Evolutionary conservation across 2,113 vertebrate genomes (phyloP), one percentile per base, ranked within the genome.

Genomic region (Perca schrenkii): DNA sequence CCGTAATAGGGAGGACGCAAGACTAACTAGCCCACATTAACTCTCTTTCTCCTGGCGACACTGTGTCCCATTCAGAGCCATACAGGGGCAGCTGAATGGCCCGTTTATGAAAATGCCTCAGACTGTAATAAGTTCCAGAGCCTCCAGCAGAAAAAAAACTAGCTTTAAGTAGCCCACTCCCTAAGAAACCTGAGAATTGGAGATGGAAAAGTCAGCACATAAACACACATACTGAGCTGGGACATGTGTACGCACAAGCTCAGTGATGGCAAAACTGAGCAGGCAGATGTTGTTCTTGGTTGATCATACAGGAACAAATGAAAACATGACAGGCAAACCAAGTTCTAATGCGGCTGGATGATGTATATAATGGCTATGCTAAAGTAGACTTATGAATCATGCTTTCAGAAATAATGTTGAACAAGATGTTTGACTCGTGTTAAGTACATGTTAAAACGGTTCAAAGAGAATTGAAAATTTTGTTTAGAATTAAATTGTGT

Each of bases 111-210:
- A 93, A 93, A 89, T 77, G 87, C 87, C 82, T 89, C 73, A 77
- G 88, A 91, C 90, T 92, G 92, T 93, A 95, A 93, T 94, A 94
- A 92, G 92, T 95, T 95, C 93, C 94, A 94, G 92, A 93, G 93
- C 75, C 80, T 90, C 75, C 46, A 79, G 77, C 53, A 74, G 83
- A 74, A 82, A 71, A 64, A 86, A 72, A 77, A 47, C 46, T 66
- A 82, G 83, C 73, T 91, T 56, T 87, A 92, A 91, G 90, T 88
- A 88, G 84, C 80, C 69, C 85, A 89, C 92, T 90, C 91, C 92
- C 89, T 87, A 70, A 80, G 80, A 91, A 93, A 93, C 88, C 79
- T 90, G 87, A 70, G 74, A 87, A 82, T 79, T 86, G 79, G 85
- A 88, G 85, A 91, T 73, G 89, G 88, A 93, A 94, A 94, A 88